Percentiles rank a stretch among this genome's conserved stretches.
phyloP scores from a whole-genome alignment of 2,888 invertebrate species.

The Drosophila acutilabella region DNA sequence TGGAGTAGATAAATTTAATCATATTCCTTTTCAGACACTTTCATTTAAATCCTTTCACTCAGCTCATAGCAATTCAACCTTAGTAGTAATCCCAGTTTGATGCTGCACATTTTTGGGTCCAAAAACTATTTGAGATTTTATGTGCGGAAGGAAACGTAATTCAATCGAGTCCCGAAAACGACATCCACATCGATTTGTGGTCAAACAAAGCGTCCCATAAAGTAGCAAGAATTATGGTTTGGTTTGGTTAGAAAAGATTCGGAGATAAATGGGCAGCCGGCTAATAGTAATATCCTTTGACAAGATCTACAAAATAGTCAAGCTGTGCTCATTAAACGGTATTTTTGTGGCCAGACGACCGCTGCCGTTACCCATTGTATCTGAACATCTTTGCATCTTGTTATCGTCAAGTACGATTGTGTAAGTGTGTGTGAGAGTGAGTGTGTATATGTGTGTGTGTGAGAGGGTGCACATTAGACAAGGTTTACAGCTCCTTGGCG shows the following conservation, averaged over 20 bases:
- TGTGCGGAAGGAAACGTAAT: conserved; percentile 71
- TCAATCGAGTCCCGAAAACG: conserved; percentile 45
- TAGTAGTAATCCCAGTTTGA: conserved; percentile 17
- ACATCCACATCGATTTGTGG: conserved; percentile 49
- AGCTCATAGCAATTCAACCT: background rate
- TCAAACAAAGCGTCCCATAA: conserved; percentile 67
- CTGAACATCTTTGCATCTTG: conserved; percentile 74
- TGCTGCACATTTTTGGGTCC: conserved; percentile 39
- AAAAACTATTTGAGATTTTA: conserved; percentile 49
- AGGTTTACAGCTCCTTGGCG: conserved; percentile 63
- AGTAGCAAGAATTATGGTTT: conserved; percentile 65
- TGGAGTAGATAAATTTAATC: background rate
- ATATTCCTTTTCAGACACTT: background rate
- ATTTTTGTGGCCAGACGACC: conserved; percentile 75
- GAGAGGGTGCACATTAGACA: conserved; percentile 62
- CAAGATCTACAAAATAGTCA: conserved; percentile 77
- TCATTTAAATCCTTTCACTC: background rate
- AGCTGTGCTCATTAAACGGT: conserved; percentile 84
- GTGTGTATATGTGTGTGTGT: conserved; percentile 46
- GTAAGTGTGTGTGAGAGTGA: conserved; percentile 7
- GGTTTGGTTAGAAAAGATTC: conserved; percentile 40
- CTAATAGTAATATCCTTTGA: conserved; percentile 77
- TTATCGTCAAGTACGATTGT: conserved; percentile 54
- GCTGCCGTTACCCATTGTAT: conserved; percentile 57
- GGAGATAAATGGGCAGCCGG: conserved; percentile 66